Conservation (phyloP, 1,140 invertebrate genomes). For the Drosophila lacertosa region DNA sequence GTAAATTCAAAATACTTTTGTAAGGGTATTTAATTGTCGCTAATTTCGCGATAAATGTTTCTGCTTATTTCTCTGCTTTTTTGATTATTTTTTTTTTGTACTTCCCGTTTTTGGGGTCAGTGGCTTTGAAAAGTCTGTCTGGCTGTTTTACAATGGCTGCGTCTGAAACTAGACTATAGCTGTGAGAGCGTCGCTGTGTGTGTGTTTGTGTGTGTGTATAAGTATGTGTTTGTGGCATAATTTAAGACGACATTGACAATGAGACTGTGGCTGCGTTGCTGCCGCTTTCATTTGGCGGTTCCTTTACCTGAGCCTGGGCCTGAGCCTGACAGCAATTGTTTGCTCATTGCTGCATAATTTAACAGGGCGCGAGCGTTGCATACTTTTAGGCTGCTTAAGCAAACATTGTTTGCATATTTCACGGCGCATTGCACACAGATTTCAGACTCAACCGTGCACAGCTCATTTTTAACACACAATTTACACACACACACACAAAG, state of each 20-base stretch:
- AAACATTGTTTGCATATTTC: conserved; percentile 80
- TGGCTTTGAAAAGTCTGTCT: conserved; percentile 73
- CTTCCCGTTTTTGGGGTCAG: conserved; percentile 65
- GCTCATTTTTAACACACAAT: conserved; percentile 15
- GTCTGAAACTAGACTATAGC: conserved; percentile 66
- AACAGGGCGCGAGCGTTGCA: conserved; percentile 47
- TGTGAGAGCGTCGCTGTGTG: conserved; percentile 10
- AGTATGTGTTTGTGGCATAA: conserved; percentile 57
- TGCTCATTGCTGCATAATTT: conserved; percentile 79
- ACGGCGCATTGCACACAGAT: conserved; percentile 76
- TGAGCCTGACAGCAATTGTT: conserved; percentile 74
- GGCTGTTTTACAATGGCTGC: conserved; percentile 55
- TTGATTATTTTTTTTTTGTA: neutral
- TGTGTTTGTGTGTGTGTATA: conserved; percentile 23
- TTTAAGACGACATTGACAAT: conserved; percentile 82
- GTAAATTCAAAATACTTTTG: neutral
- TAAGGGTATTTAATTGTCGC: neutral
- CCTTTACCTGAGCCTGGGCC: conserved; percentile 46
- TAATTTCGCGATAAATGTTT: neutral
- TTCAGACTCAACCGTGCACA: conserved; percentile 55
- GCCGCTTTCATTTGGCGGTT: conserved; percentile 18
- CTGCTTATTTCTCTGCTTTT: neutral
- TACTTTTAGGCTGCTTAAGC: conserved; percentile 66
- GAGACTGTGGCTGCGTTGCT: conserved; percentile 36
- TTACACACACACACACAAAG: conserved; percentile 2